Evolutionary conservation across 2,888 invertebrate species (phyloP).

Genomic region (Cartodere bifasciata): DNA sequence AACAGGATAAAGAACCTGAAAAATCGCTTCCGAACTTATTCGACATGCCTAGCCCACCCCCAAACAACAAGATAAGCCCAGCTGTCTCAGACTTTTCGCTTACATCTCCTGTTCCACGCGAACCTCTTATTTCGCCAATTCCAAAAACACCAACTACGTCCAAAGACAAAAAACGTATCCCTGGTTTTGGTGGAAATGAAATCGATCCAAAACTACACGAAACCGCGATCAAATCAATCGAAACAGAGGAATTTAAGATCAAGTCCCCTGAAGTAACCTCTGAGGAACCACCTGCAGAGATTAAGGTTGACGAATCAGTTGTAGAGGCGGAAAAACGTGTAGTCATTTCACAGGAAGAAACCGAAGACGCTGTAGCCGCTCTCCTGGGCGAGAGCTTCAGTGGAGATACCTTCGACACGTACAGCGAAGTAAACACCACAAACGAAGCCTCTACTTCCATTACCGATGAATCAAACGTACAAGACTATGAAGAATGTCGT

Average conservation of each 20-base stretch:
- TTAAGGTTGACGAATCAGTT: conserved; percentile 21
- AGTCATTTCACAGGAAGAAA: conserved; percentile 83
- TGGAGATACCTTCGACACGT: conserved; percentile 43
- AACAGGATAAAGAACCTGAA: conserved; percentile 20
- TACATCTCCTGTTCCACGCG: conserved; percentile 27
- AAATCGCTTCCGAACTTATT: conserved; percentile 43
- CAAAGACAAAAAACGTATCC: conserved; percentile 43
- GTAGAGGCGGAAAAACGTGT: conserved; percentile 61
- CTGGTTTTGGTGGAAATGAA: conserved; percentile 51
- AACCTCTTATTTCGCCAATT: conserved; percentile 40
- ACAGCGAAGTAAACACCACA: conserved; percentile 31
- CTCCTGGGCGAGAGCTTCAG: conserved; percentile 77
- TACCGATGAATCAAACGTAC: conserved; percentile 61
- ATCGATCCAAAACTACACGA: conserved; percentile 62
- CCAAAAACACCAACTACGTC: conserved; percentile 36
- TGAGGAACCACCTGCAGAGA: conserved; percentile 19
- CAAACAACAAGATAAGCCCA: conserved; percentile 34
- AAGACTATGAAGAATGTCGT: conserved; percentile 73
- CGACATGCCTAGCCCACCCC: conserved; percentile 45
- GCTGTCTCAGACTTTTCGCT: conserved; percentile 16
- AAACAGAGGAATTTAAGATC: no score
- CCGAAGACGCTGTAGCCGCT: conserved; percentile 84
- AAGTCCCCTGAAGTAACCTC: conserved; percentile 43
- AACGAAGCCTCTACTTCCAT: conserved; percentile 40
- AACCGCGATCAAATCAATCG: conserved; percentile 68